Evolutionary conservation across 92 coral and sea anemone species (phyloP).

Genomic region (Plumapathes pennacea): DNA sequence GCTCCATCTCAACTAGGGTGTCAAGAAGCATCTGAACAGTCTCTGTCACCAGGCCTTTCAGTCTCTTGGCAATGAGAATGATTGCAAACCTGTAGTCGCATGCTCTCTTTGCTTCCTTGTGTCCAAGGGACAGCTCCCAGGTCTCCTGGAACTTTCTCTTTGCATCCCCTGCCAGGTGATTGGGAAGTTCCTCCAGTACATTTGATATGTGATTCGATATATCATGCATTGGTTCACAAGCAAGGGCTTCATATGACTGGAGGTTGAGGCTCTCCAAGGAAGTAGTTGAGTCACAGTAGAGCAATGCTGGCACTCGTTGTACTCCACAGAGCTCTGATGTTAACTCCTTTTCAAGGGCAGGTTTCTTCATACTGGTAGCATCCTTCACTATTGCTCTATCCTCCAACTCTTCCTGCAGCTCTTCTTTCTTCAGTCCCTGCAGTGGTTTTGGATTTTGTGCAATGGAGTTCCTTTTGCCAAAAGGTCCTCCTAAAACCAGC

Average conservation of each 20-base stretch:
- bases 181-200: constrained; percentile 27
- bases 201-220: constrained; percentile 50
- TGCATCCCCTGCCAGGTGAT: constrained; percentile 13
- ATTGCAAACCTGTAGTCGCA: constrained; percentile 15
- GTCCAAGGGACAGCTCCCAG: constrained; percentile 4
- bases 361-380: constrained; percentile 7
- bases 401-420: constrained; percentile 24
- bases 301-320: constrained; percentile 47
- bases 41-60: constrained; percentile 3
- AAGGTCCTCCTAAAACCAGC: constrained; percentile 21
- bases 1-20: constrained; percentile 30
- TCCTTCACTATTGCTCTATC: constrained; percentile 25
- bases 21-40: constrained; percentile 10
- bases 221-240: constrained; percentile 62
- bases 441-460: constrained; percentile 36
- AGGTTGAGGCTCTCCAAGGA: constrained; percentile 8
- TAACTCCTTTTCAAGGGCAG: constrained; percentile 14
- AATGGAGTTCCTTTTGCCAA: constrained; percentile 25
- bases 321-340: constrained; percentile 14
- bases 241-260: constrained; percentile 38
- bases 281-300: constrained; percentile 13
- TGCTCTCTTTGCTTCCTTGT: constrained; percentile 31
- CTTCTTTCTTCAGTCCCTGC: constrained; percentile 7
- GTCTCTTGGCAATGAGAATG: constrained; percentile 2
- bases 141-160: background rate